Evolutionary conservation across 2,113 vertebrate genomes (phyloP).

Genomic region (Eidolon helvum): DNA sequence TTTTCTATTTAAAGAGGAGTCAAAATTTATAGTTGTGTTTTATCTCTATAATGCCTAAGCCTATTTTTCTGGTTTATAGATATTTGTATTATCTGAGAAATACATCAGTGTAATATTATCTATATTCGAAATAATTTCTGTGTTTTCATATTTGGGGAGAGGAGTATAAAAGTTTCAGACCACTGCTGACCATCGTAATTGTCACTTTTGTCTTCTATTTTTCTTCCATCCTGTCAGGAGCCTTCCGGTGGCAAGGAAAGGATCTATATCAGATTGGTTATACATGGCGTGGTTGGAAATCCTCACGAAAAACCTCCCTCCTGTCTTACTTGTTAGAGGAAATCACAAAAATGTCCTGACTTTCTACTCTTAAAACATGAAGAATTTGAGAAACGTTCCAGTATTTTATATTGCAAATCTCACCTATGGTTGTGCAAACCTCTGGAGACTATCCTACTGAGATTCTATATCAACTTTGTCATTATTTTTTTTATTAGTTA

Average conservation of each 20-base stretch:
- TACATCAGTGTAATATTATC: neutral
- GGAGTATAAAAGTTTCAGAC: neutral
- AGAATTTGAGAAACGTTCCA: neutral
- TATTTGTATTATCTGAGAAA: constrained; percentile 9
- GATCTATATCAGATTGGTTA: constrained; percentile 92
- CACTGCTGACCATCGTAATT: neutral
- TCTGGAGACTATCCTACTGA: neutral
- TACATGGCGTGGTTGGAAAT: constrained; percentile 98
- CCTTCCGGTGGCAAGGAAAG: constrained; percentile 97
- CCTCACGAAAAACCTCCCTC: constrained; percentile 95
- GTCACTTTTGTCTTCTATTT: neutral
- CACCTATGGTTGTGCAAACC: neutral
- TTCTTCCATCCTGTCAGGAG: constrained; percentile 85
- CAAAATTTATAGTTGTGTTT: neutral
- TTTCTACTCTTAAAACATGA: constrained; percentile 92
- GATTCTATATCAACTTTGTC: neutral
- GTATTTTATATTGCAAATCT: neutral
- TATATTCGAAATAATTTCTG: neutral
- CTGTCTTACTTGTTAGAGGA: constrained; percentile 93
- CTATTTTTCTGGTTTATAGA: constrained; percentile 25
- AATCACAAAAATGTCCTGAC: constrained; percentile 99
- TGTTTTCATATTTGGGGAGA: neutral
- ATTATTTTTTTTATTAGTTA: constrained; percentile 26
- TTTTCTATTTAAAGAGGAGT: constrained; percentile 6
- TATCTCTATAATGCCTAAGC: neutral